Base-by-base conservation (phyloP, 2,888 invertebrate species). In the Blastobasis lacticolella region DNA sequence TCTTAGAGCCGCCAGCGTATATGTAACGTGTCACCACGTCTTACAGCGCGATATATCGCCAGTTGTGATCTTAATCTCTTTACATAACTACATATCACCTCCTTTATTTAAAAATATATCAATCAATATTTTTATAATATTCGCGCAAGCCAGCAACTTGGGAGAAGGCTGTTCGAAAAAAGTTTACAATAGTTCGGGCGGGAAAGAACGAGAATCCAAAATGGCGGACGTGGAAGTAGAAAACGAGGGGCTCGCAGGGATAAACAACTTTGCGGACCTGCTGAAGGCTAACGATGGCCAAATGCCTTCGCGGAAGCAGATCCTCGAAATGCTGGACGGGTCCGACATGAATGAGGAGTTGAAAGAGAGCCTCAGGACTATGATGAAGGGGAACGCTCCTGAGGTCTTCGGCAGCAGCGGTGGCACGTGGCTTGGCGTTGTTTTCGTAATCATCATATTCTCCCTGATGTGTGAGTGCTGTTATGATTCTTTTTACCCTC, bases 331-430 rank as follows among this genome's bases (percentile, higher is more conserved):
- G 71, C 73, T 93, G 36, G 90, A 93, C 23, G 71, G 82, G 0
- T 84, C 91, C 62, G 91, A 90, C 3, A 66, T 94, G 3, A 78
- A 89, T 49, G 93, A 93, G 5, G 91, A 91, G 36, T 90, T 92
- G 49, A 91, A 90, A 57, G 90, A 90, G n/a, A 88, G 81, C 50
- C 62, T 94, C 23, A 87, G 81, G 51, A 80, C 80, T 1, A 82
- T 90, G 68, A 64, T 93, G 48, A 71, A 83, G 0, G 89, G 84
- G 0, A 78, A 87, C 46, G 75, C 78, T 48, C 87, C 75, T 0
- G 77, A 73, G 62, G 74, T 84, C 1, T 75, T 86, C 9, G 84
- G 79, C 0, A 63, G 69, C 2, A 64, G 68, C 4, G 71, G 70
- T 1, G 75, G 81, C 0, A 66, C 75, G 0, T 38, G 71, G 1